phyloP scores from a whole-genome alignment of 2,113 vertebrate species.

The Myrmophylax atrothorax region DNA sequence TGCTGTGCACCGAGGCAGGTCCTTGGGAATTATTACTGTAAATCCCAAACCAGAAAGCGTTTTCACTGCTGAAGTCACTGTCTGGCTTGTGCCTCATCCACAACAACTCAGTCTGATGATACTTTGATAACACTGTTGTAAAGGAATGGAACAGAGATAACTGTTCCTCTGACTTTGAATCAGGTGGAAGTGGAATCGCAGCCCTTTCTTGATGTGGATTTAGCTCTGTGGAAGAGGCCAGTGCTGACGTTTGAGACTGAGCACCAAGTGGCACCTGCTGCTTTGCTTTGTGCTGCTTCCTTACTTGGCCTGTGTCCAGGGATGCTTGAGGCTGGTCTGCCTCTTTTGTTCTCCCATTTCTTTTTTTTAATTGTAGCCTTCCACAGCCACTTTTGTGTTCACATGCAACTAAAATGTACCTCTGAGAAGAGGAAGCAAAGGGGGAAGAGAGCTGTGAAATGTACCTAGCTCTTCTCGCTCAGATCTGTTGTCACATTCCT shows the following conservation, averaged over 20 bases:
- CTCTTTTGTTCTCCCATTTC: neutral
- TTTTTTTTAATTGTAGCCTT: neutral
- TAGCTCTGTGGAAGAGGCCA: neutral
- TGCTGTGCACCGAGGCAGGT: neutral
- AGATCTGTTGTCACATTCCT: neutral
- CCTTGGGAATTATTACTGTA: neutral
- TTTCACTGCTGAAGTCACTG: neutral
- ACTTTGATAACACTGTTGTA: neutral
- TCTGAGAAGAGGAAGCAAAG: neutral
- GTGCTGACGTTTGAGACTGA: neutral
- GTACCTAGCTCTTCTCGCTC: neutral
- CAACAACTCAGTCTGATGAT: neutral
- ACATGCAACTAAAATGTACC: neutral
- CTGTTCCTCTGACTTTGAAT: neutral
- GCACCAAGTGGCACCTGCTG: neutral
- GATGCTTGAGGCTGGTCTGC: neutral
- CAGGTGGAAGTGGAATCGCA: neutral
- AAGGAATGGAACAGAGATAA: neutral
- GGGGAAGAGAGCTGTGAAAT: neutral
- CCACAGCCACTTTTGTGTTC: neutral
- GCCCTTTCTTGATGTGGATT: neutral
- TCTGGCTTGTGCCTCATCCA: neutral
- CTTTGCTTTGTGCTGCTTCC: neutral
- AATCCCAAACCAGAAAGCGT: neutral
- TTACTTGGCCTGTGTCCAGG: neutral